A percentile compares a stretch with the other conserved stretches of the same genome.
phyloP scores from a whole-genome alignment of 1,140 invertebrate genomes.

The Lutraria rhynchaena region DNA sequence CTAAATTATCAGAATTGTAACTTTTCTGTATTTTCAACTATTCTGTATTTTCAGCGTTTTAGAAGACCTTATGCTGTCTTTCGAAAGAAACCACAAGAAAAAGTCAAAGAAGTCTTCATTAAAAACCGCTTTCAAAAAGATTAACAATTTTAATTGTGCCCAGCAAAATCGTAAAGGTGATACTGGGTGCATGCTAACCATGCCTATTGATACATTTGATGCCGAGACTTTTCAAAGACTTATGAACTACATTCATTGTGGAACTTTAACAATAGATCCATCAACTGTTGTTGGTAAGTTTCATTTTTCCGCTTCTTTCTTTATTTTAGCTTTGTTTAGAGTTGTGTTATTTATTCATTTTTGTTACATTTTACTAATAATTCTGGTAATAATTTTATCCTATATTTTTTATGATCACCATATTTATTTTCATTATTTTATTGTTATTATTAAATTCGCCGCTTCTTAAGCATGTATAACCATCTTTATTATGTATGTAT shows the following conservation, averaged over 20 bases:
- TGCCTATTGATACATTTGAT: conserved; percentile 50
- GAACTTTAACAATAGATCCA: conserved; percentile 38
- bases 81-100: conserved; percentile 16
- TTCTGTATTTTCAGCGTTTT: conserved; percentile 8
- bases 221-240: conserved; percentile 41
- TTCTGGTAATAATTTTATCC: too few species aligned
- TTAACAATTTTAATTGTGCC: conserved; percentile 20
- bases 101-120: not conserved
- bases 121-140: conserved; percentile 10
- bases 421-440: too few species aligned
- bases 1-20: too few species aligned
- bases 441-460: too few species aligned
- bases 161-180: not conserved
- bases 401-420: too few species aligned
- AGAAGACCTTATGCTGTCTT: not conserved
- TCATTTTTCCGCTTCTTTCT: not conserved
- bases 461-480: too few species aligned
- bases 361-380: too few species aligned
- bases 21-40: not conserved
- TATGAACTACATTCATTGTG: conserved; percentile 49
- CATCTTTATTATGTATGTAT: too few species aligned
- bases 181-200: not conserved
- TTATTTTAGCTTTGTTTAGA: too few species aligned
- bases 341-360: too few species aligned
- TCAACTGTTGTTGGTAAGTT: conserved; percentile 39